Percentiles rank a stretch among this genome's conserved stretches.
These are phyloP conservation scores for Protosalanx chinensis DNA, from an alignment of 2,797 vertebrate species.

Conservation along the genomic window DNA sequence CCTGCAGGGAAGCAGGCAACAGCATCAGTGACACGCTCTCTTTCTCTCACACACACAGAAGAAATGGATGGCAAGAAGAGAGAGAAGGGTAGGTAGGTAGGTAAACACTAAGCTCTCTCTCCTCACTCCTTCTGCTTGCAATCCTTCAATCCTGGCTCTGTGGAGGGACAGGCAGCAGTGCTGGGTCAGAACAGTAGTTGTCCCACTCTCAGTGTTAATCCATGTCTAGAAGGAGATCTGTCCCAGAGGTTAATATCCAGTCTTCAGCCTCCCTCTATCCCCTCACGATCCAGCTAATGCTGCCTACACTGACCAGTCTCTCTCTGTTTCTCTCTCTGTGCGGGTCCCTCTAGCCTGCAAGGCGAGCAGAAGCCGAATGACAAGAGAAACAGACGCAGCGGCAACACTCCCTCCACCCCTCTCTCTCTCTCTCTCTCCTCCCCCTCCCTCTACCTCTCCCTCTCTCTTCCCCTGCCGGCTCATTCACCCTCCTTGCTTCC, in stretches of 20 bases:
- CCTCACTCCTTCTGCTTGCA: slow-evolving; percentile 22
- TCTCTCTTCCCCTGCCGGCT: slow-evolving; percentile 26
- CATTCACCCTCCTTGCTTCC: slow-evolving; percentile 31
- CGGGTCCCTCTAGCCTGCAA: slow-evolving; percentile 58
- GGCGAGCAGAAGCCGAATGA: slow-evolving; percentile 78
- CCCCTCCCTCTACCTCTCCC: slow-evolving; percentile 32
- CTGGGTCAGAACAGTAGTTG: not conserved
- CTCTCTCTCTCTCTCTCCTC: slow-evolving; percentile 6
- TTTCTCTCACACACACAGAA: slow-evolving; percentile 41
- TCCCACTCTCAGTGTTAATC: slow-evolving; percentile 11
- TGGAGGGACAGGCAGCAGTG: not conserved
- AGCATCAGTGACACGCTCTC: slow-evolving; percentile 67
- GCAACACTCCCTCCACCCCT: slow-evolving; percentile 44
- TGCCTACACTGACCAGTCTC: slow-evolving; percentile 37
- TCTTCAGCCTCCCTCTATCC: slow-evolving; percentile 12
- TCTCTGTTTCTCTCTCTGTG: slow-evolving; percentile 34
- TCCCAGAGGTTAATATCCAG: slow-evolving; percentile 19
- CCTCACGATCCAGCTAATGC: slow-evolving; percentile 36
- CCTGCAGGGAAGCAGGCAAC: slow-evolving; percentile 82
- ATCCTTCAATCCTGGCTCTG: slow-evolving; percentile 11
- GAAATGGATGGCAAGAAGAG: slow-evolving; percentile 29
- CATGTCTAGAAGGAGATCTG: slow-evolving; percentile 5
- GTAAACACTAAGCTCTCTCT: slow-evolving; percentile 29
- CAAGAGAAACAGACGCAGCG: slow-evolving; percentile 71
- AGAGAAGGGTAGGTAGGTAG: slow-evolving; percentile 28